Percentiles rank a stretch among this genome's conserved stretches.
Conservation (phyloP, 2,797 vertebrate genomes). For the Trachurus trachurus region DNA sequence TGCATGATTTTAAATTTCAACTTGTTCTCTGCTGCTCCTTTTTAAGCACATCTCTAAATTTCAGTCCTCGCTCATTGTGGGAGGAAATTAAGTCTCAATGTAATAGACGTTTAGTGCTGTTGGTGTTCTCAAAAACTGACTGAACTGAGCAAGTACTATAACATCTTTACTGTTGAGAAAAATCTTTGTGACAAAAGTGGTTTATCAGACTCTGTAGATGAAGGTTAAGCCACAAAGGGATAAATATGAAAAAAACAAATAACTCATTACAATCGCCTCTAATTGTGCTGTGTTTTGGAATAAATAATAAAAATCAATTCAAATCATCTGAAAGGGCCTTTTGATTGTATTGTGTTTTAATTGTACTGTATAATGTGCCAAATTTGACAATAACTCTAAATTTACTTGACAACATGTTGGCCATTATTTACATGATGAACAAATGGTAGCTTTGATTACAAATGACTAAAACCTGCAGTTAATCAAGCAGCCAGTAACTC, state of each 20-base stretch:
- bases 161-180: not conserved
- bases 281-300: not conserved
- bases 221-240: not conserved
- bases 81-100: constrained; percentile 12
- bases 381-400: not conserved
- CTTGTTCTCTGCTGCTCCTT: constrained; percentile 3
- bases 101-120: not conserved
- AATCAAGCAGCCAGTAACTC: constrained; percentile 17
- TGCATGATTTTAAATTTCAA: constrained; percentile 1
- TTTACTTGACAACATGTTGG: not conserved
- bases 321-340: not conserved
- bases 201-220: not conserved
- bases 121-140: not conserved
- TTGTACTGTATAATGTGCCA: not conserved
- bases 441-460: not conserved
- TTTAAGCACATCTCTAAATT: constrained; percentile 13
- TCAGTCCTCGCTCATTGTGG: not conserved
- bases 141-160: not conserved
- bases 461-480: constrained; percentile 33
- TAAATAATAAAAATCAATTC: not conserved
- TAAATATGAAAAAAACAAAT: not conserved
- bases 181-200: not conserved
- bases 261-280: not conserved
- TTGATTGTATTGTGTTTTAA: not conserved
- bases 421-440: not conserved